Percentiles rank a stretch among this genome's conserved stretches.
phyloP scores from a whole-genome alignment of 2,113 vertebrate genomes.

The Dasypus novemcinctus region DNA sequence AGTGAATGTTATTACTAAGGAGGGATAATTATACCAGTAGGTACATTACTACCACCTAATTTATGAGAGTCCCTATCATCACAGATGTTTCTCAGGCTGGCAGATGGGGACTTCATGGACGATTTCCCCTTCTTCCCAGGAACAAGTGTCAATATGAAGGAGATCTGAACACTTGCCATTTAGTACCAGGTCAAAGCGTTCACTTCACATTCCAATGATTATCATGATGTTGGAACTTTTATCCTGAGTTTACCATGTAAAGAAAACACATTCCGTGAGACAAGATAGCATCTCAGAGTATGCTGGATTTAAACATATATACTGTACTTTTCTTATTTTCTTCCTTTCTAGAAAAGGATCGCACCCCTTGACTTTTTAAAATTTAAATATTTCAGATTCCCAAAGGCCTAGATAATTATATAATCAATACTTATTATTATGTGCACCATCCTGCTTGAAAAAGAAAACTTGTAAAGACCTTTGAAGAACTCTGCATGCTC shows the following conservation, averaged over 20 bases:
- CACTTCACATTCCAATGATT: conserved; percentile 4
- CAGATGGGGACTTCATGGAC: conserved; percentile 71
- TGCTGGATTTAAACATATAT: background rate
- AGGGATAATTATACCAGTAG: conserved; percentile 54
- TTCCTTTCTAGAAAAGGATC: background rate
- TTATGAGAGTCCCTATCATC: conserved; percentile 38
- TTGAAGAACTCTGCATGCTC: background rate
- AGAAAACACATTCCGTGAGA: background rate
- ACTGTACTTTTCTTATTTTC: background rate
- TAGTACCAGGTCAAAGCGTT: conserved; percentile 40
- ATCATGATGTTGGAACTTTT: background rate
- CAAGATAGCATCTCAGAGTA: background rate
- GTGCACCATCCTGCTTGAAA: background rate
- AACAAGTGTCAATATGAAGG: conserved; percentile 58
- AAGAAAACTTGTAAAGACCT: background rate
- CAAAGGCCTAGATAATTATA: background rate
- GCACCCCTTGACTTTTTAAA: background rate
- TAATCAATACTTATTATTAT: background rate
- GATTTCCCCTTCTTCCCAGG: conserved; percentile 70
- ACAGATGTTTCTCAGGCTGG: conserved; percentile 66
- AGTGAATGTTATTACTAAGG: background rate
- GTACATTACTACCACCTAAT: conserved; percentile 42
- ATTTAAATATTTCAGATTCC: background rate
- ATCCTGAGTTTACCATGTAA: background rate
- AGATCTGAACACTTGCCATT: conserved; percentile 57